phyloP scores from a whole-genome alignment of 2,113 vertebrate species.

The Nerophis lumbriciformis region DNA sequence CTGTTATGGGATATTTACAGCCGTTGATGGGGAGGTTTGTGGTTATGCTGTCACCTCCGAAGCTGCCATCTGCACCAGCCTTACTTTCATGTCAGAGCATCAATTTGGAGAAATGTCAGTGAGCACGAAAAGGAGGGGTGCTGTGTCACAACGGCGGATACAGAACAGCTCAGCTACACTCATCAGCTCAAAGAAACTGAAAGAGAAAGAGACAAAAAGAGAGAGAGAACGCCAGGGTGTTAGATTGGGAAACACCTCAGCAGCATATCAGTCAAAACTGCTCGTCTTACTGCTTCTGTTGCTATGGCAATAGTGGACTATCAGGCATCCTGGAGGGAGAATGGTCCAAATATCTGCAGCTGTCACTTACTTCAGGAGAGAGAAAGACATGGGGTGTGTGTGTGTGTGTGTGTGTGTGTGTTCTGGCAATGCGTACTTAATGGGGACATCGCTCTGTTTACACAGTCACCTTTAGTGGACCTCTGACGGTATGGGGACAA shows the following conservation, averaged over 20 bases:
- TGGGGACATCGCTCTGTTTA: not conserved
- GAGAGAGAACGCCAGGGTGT: slow-evolving; percentile 28
- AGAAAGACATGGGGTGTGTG: slow-evolving; percentile 14
- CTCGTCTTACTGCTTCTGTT: slow-evolving; percentile 60
- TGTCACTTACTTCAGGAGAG: slow-evolving; percentile 52
- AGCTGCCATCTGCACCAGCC: slow-evolving; percentile 29
- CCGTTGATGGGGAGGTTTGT: slow-evolving; percentile 7
- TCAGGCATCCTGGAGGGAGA: slow-evolving; percentile 53
- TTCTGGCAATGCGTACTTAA: not conserved
- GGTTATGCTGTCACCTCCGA: slow-evolving; percentile 36
- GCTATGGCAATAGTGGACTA: slow-evolving; percentile 57
- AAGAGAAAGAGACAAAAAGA: slow-evolving; percentile 6
- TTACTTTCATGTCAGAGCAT: slow-evolving; percentile 49
- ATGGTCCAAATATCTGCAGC: slow-evolving; percentile 55
- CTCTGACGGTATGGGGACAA: too few species aligned
- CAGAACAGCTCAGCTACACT: slow-evolving; percentile 35
- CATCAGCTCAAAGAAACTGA: slow-evolving; percentile 49
- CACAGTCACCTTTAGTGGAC: too few species aligned
- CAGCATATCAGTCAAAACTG: slow-evolving; percentile 56
- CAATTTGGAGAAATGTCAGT: slow-evolving; percentile 65
- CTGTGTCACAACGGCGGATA: slow-evolving; percentile 30
- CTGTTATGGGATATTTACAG: not conserved
- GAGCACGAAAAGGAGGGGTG: slow-evolving; percentile 44
- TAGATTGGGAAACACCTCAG: slow-evolving; percentile 66
- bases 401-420: not conserved